These are phyloP conservation scores for Dermatophagoides farinae DNA, from an alignment of 1,140 invertebrate genomes.

Conservation along the genomic window DNA sequence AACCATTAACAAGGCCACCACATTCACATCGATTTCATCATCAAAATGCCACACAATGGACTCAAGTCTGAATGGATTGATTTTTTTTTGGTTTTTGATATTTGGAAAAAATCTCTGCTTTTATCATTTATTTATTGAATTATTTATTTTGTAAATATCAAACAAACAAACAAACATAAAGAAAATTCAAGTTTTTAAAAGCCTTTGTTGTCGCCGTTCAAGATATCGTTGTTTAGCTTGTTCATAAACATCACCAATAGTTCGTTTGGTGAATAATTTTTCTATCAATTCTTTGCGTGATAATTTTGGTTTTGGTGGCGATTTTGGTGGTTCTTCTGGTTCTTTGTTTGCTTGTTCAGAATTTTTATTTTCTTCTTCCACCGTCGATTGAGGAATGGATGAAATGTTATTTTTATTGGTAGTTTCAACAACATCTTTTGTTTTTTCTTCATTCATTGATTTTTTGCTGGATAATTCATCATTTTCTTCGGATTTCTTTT, in stretches of 20 bases:
- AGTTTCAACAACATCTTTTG: neutral
- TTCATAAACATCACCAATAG: conserved; percentile 53
- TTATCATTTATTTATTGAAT: neutral
- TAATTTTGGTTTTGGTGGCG: conserved; percentile 7
- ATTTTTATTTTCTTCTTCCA: neutral
- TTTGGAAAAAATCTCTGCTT: neutral
- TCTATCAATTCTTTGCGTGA: conserved; percentile 1
- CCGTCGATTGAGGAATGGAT: neutral
- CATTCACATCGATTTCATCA: conserved; percentile 15
- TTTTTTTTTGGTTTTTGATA: neutral
- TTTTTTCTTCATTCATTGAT: neutral
- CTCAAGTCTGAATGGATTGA: conserved; percentile 10
- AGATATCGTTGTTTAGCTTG: conserved; percentile 57
- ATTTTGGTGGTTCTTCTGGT: neutral
- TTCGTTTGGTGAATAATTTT: conserved; percentile 38
- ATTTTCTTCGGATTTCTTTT: neutral
- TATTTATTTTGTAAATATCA: neutral
- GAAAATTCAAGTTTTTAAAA: neutral
- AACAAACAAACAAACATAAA: neutral
- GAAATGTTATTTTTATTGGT: too few relatives aligned
- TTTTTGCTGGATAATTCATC: neutral
- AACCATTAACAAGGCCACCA: conserved; percentile 10
- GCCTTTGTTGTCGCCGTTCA: conserved; percentile 36
- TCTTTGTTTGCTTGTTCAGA: neutral
- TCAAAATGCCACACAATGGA: conserved; percentile 14